These are phyloP conservation scores for Okamejei kenojei DNA, from an alignment of 2,797 vertebrate species.

Conservation along the genomic window DNA sequence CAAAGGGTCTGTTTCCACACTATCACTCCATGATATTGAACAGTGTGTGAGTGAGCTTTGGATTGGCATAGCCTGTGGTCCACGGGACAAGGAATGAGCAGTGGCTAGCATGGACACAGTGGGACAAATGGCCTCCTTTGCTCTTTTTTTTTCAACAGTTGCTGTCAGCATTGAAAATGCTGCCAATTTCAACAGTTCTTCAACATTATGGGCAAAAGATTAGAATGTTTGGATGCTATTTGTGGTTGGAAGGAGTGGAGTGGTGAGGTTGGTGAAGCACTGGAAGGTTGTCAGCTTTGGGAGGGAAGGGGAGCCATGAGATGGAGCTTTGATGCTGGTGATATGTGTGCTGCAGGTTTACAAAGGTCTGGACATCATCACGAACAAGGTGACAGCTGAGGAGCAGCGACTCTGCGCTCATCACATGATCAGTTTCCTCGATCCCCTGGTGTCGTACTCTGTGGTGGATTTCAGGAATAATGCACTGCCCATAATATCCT, in stretches of 20 bases:
- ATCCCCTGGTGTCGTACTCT: slow-evolving; percentile 82
- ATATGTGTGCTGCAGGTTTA: slow-evolving; percentile 68
- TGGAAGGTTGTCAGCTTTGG: background rate
- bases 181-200: no score
- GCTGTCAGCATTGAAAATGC: no score
- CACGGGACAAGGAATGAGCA: no score
- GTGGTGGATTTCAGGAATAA: slow-evolving; percentile 93
- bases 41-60: no score
- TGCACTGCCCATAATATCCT: slow-evolving; percentile 87
- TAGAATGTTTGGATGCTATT: no score
- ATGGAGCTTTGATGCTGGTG: slow-evolving; percentile 44
- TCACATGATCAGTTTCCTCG: slow-evolving; percentile 95
- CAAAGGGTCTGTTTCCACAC: no score
- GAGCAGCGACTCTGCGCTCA: slow-evolving; percentile 76
- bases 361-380: slow-evolving; percentile 87
- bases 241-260: fast-evolving
- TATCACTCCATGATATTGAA: no score
- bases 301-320: background rate
- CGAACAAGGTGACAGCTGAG: slow-evolving; percentile 80
- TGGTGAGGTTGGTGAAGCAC: background rate
- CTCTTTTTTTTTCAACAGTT: no score
- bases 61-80: no score
- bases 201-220: no score
- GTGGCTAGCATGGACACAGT: no score
- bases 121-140: no score